Conservation (phyloP, 2,888 invertebrate species). For the Troides aeacus region DNA sequence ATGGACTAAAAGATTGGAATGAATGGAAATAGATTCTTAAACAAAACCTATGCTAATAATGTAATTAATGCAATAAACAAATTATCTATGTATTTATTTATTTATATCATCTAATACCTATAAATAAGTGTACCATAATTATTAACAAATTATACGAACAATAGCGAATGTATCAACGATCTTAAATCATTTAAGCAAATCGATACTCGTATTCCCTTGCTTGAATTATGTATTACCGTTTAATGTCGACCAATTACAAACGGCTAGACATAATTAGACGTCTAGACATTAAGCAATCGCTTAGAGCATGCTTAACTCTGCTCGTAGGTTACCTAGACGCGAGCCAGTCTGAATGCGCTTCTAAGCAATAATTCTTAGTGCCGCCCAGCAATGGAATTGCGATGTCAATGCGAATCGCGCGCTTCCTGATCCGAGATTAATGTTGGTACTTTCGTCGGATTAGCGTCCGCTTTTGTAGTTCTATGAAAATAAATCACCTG, state of each 20-base stretch:
- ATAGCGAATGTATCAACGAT: background rate
- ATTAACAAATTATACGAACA: background rate
- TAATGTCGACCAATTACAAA: slow-evolving; percentile 12
- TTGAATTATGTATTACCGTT: slow-evolving; percentile 1
- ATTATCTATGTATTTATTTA: background rate
- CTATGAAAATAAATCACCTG: slow-evolving; percentile 12
- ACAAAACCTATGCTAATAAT: background rate
- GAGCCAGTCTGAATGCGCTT: background rate
- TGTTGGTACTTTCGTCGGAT: slow-evolving; percentile 17
- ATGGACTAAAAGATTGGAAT: too few relatives aligned
- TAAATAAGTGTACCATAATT: background rate
- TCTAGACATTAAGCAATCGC: slow-evolving; percentile 19
- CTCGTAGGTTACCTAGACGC: slow-evolving; percentile 6
- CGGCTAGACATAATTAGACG: slow-evolving; percentile 17
- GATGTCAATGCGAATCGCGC: slow-evolving; percentile 9
- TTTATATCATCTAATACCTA: background rate
- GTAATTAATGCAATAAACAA: too few relatives aligned
- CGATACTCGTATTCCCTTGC: background rate
- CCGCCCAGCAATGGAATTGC: slow-evolving; percentile 3
- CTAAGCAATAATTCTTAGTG: slow-evolving; percentile 18
- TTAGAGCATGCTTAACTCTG: slow-evolving; percentile 3
- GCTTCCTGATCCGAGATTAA: slow-evolving; percentile 17
- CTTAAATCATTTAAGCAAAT: background rate
- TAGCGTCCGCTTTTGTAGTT: slow-evolving; percentile 18
- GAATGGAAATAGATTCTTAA: background rate